A percentile compares a stretch with the other conserved stretches of the same genome.
These are phyloP conservation scores for Nysson spinosus DNA, from an alignment of 2,888 invertebrate genomes.

Conservation along the genomic window DNA sequence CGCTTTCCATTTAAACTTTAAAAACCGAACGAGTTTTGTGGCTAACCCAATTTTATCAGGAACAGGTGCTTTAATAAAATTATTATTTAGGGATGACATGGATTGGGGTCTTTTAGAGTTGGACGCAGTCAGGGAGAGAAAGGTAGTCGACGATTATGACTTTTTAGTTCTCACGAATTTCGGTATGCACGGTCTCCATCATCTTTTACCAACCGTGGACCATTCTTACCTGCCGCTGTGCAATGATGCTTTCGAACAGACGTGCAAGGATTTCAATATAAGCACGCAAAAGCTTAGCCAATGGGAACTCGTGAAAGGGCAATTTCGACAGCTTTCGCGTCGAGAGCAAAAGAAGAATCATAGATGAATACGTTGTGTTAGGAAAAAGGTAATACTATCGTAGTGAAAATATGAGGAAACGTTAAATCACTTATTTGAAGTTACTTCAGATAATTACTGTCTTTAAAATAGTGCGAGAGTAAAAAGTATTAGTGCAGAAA, in stretches of 20 bases:
- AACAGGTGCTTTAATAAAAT: too few species aligned
- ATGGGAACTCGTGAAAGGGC: slow-evolving; percentile 83
- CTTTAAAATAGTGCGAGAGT: too few species aligned
- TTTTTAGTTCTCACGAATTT: slow-evolving; percentile 85
- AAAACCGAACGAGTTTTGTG: background rate
- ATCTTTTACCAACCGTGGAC: slow-evolving; percentile 89
- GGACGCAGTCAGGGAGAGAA: slow-evolving; percentile 85
- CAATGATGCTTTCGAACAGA: slow-evolving; percentile 82
- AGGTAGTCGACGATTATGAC: slow-evolving; percentile 82
- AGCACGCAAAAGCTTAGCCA: slow-evolving; percentile 75
- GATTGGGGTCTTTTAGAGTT: slow-evolving; percentile 90
- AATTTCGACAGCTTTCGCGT: slow-evolving; percentile 81
- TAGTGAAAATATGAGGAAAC: too few species aligned
- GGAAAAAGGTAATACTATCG: background rate
- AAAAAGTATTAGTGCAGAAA: too few species aligned
- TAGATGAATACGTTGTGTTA: too few species aligned
- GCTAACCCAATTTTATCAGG: too few species aligned
- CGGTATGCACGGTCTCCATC: slow-evolving; percentile 89
- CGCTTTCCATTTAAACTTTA: background rate
- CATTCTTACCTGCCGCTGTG: slow-evolving; percentile 85
- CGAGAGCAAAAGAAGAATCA: slow-evolving; percentile 72
- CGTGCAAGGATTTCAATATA: slow-evolving; percentile 82
- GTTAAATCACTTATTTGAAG: too few species aligned
- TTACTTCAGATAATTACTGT: too few species aligned
- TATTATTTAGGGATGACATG: slow-evolving; percentile 76